Base-by-base conservation (phyloP, 2,888 invertebrate genomes). In the Caenorhabditis wallacei region DNA sequence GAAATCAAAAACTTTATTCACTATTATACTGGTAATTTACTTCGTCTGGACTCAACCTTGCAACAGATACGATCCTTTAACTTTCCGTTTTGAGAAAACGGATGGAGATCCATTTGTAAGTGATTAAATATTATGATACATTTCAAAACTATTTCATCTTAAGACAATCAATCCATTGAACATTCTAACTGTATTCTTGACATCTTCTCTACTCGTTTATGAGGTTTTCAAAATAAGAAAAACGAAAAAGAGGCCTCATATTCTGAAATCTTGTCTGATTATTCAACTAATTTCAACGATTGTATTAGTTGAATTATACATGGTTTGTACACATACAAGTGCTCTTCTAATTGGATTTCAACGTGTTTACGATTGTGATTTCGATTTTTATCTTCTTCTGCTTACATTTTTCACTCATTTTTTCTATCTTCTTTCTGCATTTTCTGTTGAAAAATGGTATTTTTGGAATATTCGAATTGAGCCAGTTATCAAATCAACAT, bases 21-120 rank as follows among this genome's bases (percentile, higher is more conserved):
- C n/a, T 16, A n/a, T 69, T 1, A 30, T 69, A 1, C 7, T 24
- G 16, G 8, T 16, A 0, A 7, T 46, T 11, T 74, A 64, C 20
- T 54, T 63, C 4, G 5, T 64, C 2, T 74, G 74, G 74, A 74
- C 53, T 20, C 40, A 46, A 20, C 56, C 74, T 3, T 64, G 74
- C 46, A 74, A 74, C 22, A 1, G 0, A 1, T 64, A 24, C 7
- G 69, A 40, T 26, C 69, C 69, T 18, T 24, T 40, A 1, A 24
- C 26, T 0, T n/a, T 56, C 13, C 56, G 24, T 8, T 69, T 26
- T 18, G 1, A 5, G 7, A 56, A 56, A 57, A 11, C 56, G 7
- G 46, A 43, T 26, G 11, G 26, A 3, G 13, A 57, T 46, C 26
- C 57, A 18, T 57, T 69, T 46, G 69, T 69, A 43, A 69, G 43